phyloP scores from a whole-genome alignment of 2,113 vertebrate genomes.

The Odocoileus virginianus region DNA sequence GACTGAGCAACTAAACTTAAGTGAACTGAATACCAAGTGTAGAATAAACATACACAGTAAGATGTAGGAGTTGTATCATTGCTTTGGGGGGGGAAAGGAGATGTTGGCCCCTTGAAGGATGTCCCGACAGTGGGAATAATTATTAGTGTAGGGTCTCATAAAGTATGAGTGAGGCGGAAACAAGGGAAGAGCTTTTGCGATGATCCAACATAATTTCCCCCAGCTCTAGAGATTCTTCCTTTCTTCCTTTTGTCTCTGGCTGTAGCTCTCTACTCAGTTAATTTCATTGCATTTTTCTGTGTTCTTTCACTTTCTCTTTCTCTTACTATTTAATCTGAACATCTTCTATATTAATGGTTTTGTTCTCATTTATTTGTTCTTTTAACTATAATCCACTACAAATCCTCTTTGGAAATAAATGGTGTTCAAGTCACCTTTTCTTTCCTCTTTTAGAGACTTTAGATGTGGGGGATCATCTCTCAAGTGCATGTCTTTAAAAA shows the following conservation, averaged over 20 bases:
- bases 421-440: not conserved
- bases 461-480: not conserved
- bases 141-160: not conserved
- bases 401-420: not conserved
- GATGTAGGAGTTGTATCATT: not conserved
- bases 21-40: not conserved
- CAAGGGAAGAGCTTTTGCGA: not conserved
- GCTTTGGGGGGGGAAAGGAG: not conserved
- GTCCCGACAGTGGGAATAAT: not conserved
- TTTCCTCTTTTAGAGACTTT: not conserved
- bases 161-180: not conserved
- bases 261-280: not conserved
- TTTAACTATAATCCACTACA: not conserved
- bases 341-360: not conserved
- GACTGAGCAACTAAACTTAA: too few relatives aligned
- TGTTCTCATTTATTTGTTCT: not conserved
- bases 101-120: not conserved
- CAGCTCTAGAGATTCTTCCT: not conserved
- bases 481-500: not conserved
- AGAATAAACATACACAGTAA: not conserved
- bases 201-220: not conserved
- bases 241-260: not conserved
- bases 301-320: not conserved
- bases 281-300: not conserved
- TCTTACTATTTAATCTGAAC: not conserved